Conservation (phyloP, 2,113 vertebrate genomes). For the Pteruthius melanotis region DNA sequence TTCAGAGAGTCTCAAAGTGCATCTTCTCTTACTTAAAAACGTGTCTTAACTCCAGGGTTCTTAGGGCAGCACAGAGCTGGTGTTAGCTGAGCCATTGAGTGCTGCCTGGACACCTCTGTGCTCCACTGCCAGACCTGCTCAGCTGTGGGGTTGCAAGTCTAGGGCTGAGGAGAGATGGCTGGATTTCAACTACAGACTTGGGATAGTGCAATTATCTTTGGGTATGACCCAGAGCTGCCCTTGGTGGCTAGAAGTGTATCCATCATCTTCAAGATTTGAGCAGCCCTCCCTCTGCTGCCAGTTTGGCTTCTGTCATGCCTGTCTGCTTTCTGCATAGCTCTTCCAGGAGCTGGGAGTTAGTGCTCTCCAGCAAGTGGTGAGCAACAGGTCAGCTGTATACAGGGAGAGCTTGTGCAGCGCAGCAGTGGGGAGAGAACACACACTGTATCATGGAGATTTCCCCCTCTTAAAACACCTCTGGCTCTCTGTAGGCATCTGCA, state of each 20-base stretch:
- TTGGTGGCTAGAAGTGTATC: not conserved
- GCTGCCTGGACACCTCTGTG: fast-evolving
- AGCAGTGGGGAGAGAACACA: not conserved
- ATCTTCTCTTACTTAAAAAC: not conserved
- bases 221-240: not conserved
- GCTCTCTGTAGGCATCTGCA: not conserved
- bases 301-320: not conserved
- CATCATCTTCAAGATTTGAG: not conserved
- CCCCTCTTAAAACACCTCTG: not conserved
- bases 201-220: not conserved
- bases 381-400: not conserved
- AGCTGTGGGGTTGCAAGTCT: not conserved
- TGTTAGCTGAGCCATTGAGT: not conserved
- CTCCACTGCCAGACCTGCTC: not conserved
- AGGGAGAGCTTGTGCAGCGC: not conserved
- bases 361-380: not conserved
- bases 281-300: not conserved
- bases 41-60: not conserved
- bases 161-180: not conserved
- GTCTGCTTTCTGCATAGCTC: not conserved
- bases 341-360: not conserved
- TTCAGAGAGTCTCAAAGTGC: not conserved
- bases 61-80: not conserved
- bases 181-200: not conserved
- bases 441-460: not conserved